Conservation (phyloP, 2,888 invertebrate species). For the Sarcophaga carnaria region DNA sequence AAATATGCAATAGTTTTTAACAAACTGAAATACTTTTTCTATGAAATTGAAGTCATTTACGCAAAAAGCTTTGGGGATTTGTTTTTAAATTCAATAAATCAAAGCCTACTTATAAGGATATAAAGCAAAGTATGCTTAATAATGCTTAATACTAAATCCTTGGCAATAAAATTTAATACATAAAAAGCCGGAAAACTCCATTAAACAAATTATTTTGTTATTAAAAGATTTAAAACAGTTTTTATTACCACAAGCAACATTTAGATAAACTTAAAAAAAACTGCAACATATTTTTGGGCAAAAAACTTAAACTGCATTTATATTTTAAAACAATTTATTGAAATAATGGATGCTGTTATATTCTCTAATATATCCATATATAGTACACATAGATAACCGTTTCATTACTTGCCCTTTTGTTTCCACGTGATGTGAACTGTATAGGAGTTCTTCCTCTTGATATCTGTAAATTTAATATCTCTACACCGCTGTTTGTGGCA, state of each 20-base stretch:
- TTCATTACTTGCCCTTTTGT: not conserved
- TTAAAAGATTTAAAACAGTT: not conserved
- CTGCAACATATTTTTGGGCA: not conserved
- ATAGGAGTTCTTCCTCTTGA: not conserved
- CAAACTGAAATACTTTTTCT: no score
- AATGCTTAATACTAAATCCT: not conserved
- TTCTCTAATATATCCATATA: slow-evolving; percentile 18
- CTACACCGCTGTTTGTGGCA: slow-evolving; percentile 20
- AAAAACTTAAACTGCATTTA: not conserved
- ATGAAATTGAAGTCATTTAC: not conserved
- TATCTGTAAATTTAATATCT: not conserved
- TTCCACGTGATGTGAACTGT: not conserved
- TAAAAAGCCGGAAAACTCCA: not conserved
- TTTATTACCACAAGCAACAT: not conserved
- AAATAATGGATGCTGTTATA: not conserved
- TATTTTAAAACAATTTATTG: no score
- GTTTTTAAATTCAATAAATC: slow-evolving; percentile 11
- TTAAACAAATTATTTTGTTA: slow-evolving; percentile 3
- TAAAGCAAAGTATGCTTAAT: slow-evolving; percentile 8
- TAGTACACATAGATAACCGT: not conserved
- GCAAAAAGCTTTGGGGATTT: not conserved
- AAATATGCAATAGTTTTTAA: no score
- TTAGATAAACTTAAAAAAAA: not conserved
- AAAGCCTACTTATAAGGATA: slow-evolving; percentile 1
- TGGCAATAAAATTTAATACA: not conserved